These are phyloP conservation scores for Hyperoplus immaculatus DNA, from an alignment of 2,797 vertebrate species.

Conservation along the genomic window DNA sequence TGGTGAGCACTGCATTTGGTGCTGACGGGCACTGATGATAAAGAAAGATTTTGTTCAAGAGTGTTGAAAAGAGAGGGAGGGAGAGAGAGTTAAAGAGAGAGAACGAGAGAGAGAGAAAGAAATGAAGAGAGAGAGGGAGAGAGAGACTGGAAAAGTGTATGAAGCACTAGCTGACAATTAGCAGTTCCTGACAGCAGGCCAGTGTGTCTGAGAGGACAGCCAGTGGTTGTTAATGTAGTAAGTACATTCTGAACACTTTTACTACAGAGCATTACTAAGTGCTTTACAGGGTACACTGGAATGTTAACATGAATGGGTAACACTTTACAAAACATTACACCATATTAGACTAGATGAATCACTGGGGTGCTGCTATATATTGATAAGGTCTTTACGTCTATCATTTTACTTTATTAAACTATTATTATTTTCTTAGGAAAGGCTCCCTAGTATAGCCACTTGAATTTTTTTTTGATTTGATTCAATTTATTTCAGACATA, in stretches of 20 bases:
- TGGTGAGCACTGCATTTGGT: constrained; percentile 1
- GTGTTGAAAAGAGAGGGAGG: background rate
- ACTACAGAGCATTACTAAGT: too few relatives aligned
- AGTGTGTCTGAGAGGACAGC: background rate
- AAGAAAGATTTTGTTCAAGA: constrained; percentile 31
- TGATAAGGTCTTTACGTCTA: background rate
- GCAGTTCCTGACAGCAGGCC: constrained; percentile 55
- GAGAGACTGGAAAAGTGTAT: background rate
- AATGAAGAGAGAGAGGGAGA: background rate
- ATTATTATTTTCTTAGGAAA: too few relatives aligned
- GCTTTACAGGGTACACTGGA: too few relatives aligned
- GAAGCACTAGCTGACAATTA: constrained; percentile 68
- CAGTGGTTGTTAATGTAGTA: background rate
- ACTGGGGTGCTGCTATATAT: background rate
- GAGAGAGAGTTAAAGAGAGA: background rate
- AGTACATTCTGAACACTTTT: too few relatives aligned
- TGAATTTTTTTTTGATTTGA: too few relatives aligned
- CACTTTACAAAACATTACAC: too few relatives aligned
- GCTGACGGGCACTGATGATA: constrained; percentile 32
- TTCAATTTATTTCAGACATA: too few relatives aligned
- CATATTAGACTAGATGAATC: too few relatives aligned
- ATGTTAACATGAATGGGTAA: too few relatives aligned
- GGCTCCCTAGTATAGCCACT: too few relatives aligned
- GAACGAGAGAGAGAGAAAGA: background rate
- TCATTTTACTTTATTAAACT: too few relatives aligned